A percentile compares a stretch with the other conserved stretches of the same genome.
Evolutionary conservation across 2,797 vertebrate genomes (phyloP).

Genomic region (Epinephelus malabaricus): DNA sequence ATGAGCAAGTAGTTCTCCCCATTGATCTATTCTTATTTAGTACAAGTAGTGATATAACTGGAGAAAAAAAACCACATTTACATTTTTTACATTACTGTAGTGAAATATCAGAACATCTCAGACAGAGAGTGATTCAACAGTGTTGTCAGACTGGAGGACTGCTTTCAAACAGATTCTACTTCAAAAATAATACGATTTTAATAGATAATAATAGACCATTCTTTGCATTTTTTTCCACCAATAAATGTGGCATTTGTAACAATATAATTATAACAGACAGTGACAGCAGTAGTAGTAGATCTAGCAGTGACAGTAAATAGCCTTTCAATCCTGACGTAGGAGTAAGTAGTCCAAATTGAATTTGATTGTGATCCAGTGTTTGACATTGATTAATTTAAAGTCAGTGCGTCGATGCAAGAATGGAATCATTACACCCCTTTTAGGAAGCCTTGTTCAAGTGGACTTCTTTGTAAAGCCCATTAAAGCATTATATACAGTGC

Average conservation of each 20-base stretch:
- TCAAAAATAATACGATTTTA: neutral
- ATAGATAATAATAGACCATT: neutral
- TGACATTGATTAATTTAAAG: neutral
- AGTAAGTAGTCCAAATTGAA: neutral
- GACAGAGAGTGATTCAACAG: too few relatives aligned
- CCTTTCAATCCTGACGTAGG: neutral
- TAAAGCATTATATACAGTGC: neutral
- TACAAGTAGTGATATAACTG: neutral
- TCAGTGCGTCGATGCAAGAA: neutral
- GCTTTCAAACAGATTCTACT: neutral
- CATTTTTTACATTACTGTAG: neutral
- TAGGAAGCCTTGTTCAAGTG: neutral
- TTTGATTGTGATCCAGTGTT: neutral
- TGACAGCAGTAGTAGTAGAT: too few relatives aligned
- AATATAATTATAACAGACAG: neutral
- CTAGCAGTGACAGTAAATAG: too few relatives aligned
- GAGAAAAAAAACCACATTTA: neutral
- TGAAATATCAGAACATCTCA: neutral
- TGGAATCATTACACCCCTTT: neutral
- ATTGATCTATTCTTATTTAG: neutral
- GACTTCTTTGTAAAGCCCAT: neutral
- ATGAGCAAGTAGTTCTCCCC: neutral
- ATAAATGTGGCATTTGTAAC: neutral
- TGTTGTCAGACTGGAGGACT: neutral
- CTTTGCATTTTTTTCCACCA: neutral